A percentile compares a stretch with the other conserved stretches of the same genome.
Evolutionary conservation across 2,797 vertebrate species (phyloP).

Genomic region (Hyperoplus immaculatus): DNA sequence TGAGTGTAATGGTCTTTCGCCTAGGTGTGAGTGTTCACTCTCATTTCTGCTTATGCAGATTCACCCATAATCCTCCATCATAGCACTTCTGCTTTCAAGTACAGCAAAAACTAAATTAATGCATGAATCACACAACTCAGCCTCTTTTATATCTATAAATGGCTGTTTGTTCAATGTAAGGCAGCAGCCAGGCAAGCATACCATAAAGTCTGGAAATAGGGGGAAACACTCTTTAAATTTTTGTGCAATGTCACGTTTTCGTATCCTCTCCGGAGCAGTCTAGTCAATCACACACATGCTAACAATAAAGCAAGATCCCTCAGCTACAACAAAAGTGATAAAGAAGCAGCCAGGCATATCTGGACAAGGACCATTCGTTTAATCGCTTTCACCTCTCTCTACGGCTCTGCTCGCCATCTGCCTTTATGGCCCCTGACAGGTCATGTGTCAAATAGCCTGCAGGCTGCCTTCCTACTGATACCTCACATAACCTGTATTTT

Average conservation of each 20-base stretch:
- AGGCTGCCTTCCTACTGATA: slow-evolving; percentile 28
- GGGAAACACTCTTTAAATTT: no score
- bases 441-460: slow-evolving; percentile 57
- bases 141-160: not conserved
- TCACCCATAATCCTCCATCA: not conserved
- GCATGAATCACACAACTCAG: no score
- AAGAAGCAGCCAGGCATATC: slow-evolving; percentile 35
- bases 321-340: slow-evolving; percentile 6
- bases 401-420: slow-evolving; percentile 5
- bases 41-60: not conserved
- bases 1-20: slow-evolving; percentile 11
- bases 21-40: not conserved
- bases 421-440: slow-evolving; percentile 51
- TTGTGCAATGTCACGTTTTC: slow-evolving; percentile 8
- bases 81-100: not conserved
- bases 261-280: slow-evolving; percentile 3
- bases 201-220: not conserved
- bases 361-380: slow-evolving; percentile 51
- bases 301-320: slow-evolving; percentile 14
- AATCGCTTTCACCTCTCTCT: slow-evolving; percentile 28
- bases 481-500: slow-evolving; percentile 42
- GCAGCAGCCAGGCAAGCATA: not conserved
- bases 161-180: no score
- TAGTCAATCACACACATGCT: not conserved
- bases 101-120: not conserved